Evolutionary conservation across 2,888 invertebrate species (phyloP).

Genomic region (Bruchidius siliquastri): DNA sequence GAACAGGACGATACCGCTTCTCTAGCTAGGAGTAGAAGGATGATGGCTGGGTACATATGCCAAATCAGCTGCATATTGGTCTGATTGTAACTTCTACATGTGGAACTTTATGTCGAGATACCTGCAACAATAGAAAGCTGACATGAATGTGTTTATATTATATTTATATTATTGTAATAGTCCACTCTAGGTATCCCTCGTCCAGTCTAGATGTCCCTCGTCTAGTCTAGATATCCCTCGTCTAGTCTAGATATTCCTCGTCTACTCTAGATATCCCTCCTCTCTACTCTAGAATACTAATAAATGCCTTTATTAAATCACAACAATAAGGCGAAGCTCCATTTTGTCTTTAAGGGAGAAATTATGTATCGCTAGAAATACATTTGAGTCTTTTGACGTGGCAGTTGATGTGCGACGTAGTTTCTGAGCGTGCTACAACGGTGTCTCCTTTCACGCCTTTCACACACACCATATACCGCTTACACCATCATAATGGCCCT

Average conservation of each 20-base stretch:
- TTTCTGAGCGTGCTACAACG: neutral
- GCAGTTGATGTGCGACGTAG: neutral
- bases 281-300: too few relatives aligned
- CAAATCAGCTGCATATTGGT: neutral
- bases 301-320: too few relatives aligned
- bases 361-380: too few relatives aligned
- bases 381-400: neutral
- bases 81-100: neutral
- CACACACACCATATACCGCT: neutral
- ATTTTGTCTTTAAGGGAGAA: too few relatives aligned
- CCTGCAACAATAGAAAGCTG: neutral
- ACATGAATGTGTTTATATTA: too few relatives aligned
- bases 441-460: neutral
- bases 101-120: neutral
- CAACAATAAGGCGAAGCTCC: too few relatives aligned
- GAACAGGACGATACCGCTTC: conserved; percentile 59
- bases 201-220: too few relatives aligned
- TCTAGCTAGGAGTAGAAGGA: conserved; percentile 23
- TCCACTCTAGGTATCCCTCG: too few relatives aligned
- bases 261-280: too few relatives aligned
- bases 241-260: too few relatives aligned
- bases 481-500: neutral
- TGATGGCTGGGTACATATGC: neutral
- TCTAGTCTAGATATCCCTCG: too few relatives aligned
- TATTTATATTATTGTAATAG: too few relatives aligned